Evolutionary conservation across 2,888 invertebrate genomes (phyloP), one percentile per base, ranked within the genome.

Genomic region (Agonopterix arenella): DNA sequence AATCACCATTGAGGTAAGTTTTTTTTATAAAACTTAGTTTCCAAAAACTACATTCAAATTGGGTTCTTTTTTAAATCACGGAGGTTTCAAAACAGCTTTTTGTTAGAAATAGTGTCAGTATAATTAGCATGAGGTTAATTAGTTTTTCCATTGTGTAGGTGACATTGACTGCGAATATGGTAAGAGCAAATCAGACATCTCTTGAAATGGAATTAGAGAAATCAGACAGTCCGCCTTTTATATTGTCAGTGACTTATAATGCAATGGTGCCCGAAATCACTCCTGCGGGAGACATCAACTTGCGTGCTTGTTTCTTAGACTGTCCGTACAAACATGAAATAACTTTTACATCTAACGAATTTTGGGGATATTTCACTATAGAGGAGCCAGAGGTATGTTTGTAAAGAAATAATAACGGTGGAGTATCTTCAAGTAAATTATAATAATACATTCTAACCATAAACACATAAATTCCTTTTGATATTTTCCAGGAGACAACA

Each of bases 261-360:
- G 91, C 91, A 0, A 73, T 74, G 57, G 82, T 90, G 2, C 91
- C 93, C 0, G 57, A 70, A 7, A 74, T 93, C 5, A 64, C 67
- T 7, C 74, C 76, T 0, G 92, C 92, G 0, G 61, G 77, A 0
- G 90, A 91, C 44, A 84, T 93, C 8, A 79, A 77, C 11, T 68
- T 92, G 43, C 76, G 89, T 54, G 91, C 90, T 48, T 92, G 92
- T 60, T 93, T 92, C 61, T 60, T 93, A 11, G 90, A 91, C 58
- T 91, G 79, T 55, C 72, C 85, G 0, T 93, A 92, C 55, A 70
- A 75, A 11, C 66, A 86, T 45, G 80, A 83, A n/a, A 74, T 93
- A 40, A 62, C 60, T 8, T 60, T 93, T 9, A 68, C 69, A 7
- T 90, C 91, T 52, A 74, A 78, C 28, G 80, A 88, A 36, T 77